Evolutionary conservation across 2,888 invertebrate species (phyloP), one percentile per base, ranked within the genome.

Genomic region (Carcina quercana): DNA sequence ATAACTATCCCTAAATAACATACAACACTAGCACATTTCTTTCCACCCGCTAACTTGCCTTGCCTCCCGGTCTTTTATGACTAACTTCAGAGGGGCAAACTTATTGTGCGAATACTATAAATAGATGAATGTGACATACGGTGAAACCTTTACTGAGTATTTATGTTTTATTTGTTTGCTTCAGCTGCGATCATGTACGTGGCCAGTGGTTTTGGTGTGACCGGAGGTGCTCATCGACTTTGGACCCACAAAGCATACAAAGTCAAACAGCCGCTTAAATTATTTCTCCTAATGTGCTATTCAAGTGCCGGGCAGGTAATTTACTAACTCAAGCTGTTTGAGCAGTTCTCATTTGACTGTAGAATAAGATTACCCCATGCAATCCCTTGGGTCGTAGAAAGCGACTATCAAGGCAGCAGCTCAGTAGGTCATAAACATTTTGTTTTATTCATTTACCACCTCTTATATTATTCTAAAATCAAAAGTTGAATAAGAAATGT

Each of bases 211-310:
- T 88, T 91, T 47, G 88, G 91, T 12, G 87, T 91, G 24, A 91
- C 91, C 0, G 91, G 87, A 2, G 91, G 91, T n/a, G 91, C 87
- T 1, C 91, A 91, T 64, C 74, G 91, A 28, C 70, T 87, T 22
- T 91, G 90, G 89, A 88, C 88, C 15, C 91, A 91, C 66, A 86
- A 85, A 54, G 75, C 89, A n/a, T 91, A 86, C 58, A 91, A 90
- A 70, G 91, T 88, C 1, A 90, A 83, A 46, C 42, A 85, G 31
- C 87, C 89, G 1, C 61, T 91, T 8, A 85, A 88, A 47, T 59
- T 87, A 20, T 76, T 91, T 30, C 65, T 90, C 15, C 83, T 89
- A 39, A 48, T 87, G 20, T 88, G 87, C 45, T 91, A 86, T 54
- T 86, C 89, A 5, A 69, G 85, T 22, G 87, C 89, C 38, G 91